phyloP scores from a whole-genome alignment of 2,797 vertebrate genomes.

The Ceryle rudis region DNA sequence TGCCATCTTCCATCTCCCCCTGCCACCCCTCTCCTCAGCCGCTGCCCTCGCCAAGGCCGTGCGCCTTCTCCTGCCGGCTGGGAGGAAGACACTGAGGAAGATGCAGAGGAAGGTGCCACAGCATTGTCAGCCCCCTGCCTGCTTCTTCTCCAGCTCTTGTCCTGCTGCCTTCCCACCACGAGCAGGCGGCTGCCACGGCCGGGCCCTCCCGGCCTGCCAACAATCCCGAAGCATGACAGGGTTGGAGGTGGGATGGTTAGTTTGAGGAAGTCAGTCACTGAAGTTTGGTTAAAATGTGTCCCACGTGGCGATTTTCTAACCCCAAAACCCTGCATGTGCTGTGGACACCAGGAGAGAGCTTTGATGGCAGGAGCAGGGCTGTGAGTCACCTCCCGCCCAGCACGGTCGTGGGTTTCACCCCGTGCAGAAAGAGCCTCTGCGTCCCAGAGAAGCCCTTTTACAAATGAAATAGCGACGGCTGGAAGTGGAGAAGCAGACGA shows the following conservation, averaged over 20 bases:
- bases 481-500: not conserved
- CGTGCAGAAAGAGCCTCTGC: not conserved
- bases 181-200: fast-evolving
- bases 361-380: fast-evolving
- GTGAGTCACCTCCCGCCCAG: fast-evolving
- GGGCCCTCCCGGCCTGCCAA: not conserved
- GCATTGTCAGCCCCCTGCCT: not conserved
- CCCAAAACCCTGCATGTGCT: not conserved
- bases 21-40: not conserved
- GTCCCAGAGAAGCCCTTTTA: not conserved
- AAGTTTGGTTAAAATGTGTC: fast-evolving
- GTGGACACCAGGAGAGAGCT: not conserved
- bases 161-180: fast-evolving
- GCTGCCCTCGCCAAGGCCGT: fast-evolving
- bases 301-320: not conserved
- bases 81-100: not conserved
- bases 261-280: not conserved
- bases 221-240: fast-evolving
- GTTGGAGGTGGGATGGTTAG: not conserved
- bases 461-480: not conserved
- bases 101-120: fast-evolving
- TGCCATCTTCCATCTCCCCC: not conserved
- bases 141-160: not conserved
- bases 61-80: not conserved
- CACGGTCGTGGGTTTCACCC: fast-evolving